A percentile compares a stretch with the other conserved stretches of the same genome.
Conservation (phyloP, 1,140 invertebrate species). For the Drosophila bipectinata region DNA sequence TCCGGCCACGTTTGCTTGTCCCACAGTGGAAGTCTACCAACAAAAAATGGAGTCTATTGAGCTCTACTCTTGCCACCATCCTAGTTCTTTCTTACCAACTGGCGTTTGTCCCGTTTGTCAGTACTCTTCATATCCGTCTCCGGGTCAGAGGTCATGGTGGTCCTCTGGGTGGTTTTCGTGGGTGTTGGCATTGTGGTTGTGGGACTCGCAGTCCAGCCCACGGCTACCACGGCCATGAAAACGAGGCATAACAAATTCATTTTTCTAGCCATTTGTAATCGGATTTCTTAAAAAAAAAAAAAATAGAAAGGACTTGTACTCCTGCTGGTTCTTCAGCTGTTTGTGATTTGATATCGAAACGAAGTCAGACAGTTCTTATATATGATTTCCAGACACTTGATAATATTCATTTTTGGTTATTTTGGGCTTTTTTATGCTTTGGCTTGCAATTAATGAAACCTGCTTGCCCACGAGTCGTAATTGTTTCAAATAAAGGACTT, state of each 20-base stretch:
- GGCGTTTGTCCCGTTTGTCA: conserved; percentile 54
- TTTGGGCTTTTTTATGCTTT: neutral
- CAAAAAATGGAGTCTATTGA: neutral
- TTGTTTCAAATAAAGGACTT: conserved; percentile 3
- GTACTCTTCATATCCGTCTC: neutral
- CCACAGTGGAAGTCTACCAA: neutral
- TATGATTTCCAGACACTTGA: conserved; percentile 22
- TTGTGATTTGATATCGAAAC: conserved; percentile 19
- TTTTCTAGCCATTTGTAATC: conserved; percentile 32
- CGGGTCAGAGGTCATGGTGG: neutral
- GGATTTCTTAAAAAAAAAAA: neutral
- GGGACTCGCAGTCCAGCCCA: neutral
- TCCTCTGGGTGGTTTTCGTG: too few species aligned
- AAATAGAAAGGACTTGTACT: neutral
- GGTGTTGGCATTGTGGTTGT: conserved; percentile 10
- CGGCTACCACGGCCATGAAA: conserved; percentile 22
- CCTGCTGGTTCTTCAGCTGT: conserved; percentile 7
- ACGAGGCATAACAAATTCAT: conserved; percentile 41
- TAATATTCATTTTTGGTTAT: conserved; percentile 1
- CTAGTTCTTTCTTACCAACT: conserved; percentile 49
- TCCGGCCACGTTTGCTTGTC: conserved; percentile 1
- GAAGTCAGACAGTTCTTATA: conserved; percentile 22
- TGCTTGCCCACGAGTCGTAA: conserved; percentile 5
- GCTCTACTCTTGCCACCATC: neutral
- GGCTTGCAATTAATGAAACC: conserved; percentile 9